A percentile compares a stretch with the other conserved stretches of the same genome.
Evolutionary conservation across 2,113 vertebrate genomes (phyloP).

Genomic region (Pomatorhinus ruficollis): DNA sequence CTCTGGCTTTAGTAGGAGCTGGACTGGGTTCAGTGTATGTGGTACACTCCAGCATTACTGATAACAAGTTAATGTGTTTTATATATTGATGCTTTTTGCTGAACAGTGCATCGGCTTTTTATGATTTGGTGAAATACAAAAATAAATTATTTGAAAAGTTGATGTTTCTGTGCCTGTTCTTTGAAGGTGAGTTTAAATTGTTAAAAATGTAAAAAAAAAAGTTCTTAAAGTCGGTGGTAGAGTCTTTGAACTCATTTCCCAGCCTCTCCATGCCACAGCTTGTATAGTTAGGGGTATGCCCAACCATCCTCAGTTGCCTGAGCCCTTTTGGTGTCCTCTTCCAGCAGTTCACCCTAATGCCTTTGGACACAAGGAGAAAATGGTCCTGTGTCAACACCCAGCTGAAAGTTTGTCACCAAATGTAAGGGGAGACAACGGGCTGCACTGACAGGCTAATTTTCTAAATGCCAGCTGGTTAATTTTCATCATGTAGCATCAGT

Average conservation of each 20-base stretch:
- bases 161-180: not conserved
- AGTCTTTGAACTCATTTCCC: fast-evolving
- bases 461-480: not conserved
- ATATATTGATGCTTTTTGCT: constrained; percentile 55
- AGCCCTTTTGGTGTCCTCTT: not conserved
- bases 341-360: not conserved
- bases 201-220: not conserved
- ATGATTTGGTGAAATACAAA: constrained; percentile 49
- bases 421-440: not conserved
- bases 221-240: not conserved
- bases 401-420: not conserved
- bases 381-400: not conserved
- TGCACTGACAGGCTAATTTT: not conserved
- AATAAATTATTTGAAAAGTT: constrained; percentile 60
- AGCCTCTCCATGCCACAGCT: not conserved
- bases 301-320: not conserved
- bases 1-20: not conserved
- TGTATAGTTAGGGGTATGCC: not conserved
- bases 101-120: constrained; percentile 42
- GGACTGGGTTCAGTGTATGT: not conserved
- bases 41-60: not conserved
- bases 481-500: not conserved
- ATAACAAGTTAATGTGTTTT: constrained; percentile 15
- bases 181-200: not conserved
- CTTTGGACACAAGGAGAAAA: not conserved